These are phyloP conservation scores for Synergus umbraculus DNA, from an alignment of 2,888 invertebrate genomes.

Conservation along the genomic window DNA sequence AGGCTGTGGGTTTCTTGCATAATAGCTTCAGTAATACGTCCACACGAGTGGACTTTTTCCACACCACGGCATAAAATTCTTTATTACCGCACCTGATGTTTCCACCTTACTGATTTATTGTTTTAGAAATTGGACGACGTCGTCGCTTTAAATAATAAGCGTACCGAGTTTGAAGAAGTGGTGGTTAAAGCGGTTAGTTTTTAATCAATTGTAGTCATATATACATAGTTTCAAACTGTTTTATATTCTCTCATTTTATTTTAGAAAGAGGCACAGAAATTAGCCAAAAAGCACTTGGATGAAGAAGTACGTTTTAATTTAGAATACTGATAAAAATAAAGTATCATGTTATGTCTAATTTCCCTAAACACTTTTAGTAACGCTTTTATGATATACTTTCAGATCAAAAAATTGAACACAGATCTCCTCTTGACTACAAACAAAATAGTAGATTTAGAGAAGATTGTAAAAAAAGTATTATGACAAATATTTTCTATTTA, in stretches of 20 bases:
- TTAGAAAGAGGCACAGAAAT: constrained; percentile 68
- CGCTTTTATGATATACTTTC: constrained; percentile 37
- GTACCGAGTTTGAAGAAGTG: constrained; percentile 69
- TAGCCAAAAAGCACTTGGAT: constrained; percentile 64
- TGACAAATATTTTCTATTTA: constrained; percentile 4
- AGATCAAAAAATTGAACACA: constrained; percentile 66
- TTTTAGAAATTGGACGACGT: constrained; percentile 69
- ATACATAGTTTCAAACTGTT: neutral
- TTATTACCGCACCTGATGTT: constrained; percentile 14
- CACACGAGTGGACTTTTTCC: neutral
- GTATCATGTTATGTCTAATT: neutral
- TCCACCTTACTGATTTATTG: constrained; percentile 14
- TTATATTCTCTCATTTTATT: constrained; percentile 46
- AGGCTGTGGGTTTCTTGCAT: neutral
- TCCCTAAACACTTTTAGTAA: neutral
- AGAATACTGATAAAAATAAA: neutral
- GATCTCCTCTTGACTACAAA: constrained; percentile 61
- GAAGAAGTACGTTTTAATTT: constrained; percentile 62
- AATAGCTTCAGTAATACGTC: neutral
- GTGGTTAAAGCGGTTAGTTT: constrained; percentile 69
- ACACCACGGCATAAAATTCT: neutral
- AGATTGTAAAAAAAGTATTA: constrained; percentile 68
- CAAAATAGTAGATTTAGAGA: constrained; percentile 68
- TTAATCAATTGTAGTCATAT: constrained; percentile 33
- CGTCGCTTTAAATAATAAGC: constrained; percentile 67